Evolutionary conservation across 2,797 vertebrate species (phyloP).

Genomic region (Borostomias antarcticus): DNA sequence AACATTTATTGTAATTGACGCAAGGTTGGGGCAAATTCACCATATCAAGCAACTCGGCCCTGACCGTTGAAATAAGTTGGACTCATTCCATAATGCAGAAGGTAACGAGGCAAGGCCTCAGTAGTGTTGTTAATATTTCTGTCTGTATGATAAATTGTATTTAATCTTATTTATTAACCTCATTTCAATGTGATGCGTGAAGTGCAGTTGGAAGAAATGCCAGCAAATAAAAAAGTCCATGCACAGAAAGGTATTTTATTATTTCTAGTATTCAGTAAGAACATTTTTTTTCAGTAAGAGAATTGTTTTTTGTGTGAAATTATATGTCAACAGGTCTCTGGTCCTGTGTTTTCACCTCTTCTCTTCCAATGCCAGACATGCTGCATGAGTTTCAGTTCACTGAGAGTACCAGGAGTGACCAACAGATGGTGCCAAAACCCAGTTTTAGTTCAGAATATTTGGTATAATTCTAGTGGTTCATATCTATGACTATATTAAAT

Average conservation of each 20-base stretch:
- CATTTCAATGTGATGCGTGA: slow-evolving; percentile 71
- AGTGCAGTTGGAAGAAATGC: slow-evolving; percentile 68
- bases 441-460: not conserved
- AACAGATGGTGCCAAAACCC: not conserved
- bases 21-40: not conserved
- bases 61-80: not conserved
- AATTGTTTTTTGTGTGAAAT: no score
- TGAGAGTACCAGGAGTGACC: not conserved
- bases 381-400: not conserved
- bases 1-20: not conserved
- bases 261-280: not conserved
- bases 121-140: slow-evolving; percentile 67
- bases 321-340: no score
- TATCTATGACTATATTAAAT: not conserved
- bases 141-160: slow-evolving; percentile 62
- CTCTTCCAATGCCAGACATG: not conserved
- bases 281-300: no score
- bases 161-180: slow-evolving; percentile 60
- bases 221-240: slow-evolving; percentile 43
- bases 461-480: not conserved
- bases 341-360: not conserved
- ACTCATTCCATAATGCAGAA: not conserved
- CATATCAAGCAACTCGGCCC: not conserved
- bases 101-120: slow-evolving; percentile 19
- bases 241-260: slow-evolving; percentile 3